Conservation (phyloP, 2,797 vertebrate genomes). For the Eospalax fontanierii region DNA sequence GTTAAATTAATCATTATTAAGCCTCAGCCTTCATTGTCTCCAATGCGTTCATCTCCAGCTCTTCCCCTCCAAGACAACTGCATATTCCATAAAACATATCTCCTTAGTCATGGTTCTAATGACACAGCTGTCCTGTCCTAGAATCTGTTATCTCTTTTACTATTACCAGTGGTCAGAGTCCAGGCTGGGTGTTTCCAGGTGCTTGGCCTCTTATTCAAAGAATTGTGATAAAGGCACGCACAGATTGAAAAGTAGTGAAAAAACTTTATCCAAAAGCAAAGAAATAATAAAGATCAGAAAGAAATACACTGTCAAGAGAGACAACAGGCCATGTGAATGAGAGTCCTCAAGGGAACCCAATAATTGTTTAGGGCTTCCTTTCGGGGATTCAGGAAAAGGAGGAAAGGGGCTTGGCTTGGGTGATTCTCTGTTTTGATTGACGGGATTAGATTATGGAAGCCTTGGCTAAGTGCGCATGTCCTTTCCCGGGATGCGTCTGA, state of each 20-base stretch:
- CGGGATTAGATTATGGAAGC: neutral
- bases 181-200: neutral
- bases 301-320: too few species aligned
- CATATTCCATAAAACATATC: neutral
- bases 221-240: neutral
- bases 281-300: neutral
- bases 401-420: neutral
- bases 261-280: neutral
- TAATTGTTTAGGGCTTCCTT: neutral
- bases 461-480: neutral
- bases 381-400: neutral
- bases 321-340: neutral
- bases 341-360: neutral
- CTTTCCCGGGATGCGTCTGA: neutral
- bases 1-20: neutral
- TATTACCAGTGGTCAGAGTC: neutral
- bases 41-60: neutral
- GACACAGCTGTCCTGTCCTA: neutral
- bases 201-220: neutral
- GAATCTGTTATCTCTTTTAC: neutral
- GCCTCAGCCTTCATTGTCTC: neutral
- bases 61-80: neutral
- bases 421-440: neutral
- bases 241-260: neutral
- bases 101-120: slow-evolving; percentile 6